Evolutionary conservation across 1,140 invertebrate species (phyloP).

Genomic region (Trypoxylus dichotomus): DNA sequence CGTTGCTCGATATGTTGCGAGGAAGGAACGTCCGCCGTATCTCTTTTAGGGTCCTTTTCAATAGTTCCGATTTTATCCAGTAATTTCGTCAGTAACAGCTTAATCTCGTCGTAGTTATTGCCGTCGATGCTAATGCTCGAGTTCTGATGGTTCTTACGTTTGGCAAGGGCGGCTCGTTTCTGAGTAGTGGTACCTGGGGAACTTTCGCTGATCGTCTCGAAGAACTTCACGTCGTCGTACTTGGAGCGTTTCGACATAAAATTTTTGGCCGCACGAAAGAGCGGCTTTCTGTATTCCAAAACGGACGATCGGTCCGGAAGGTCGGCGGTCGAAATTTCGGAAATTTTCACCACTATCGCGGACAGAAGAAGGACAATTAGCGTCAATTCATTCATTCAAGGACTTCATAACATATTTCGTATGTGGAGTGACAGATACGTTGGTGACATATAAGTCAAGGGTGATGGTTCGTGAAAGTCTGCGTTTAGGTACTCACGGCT

Average conservation of each 20-base stretch:
- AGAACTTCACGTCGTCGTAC: constrained; percentile 29
- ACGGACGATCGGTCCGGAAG: neutral
- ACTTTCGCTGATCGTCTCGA: constrained; percentile 23
- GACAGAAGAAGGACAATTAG: neutral
- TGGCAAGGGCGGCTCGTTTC: no score
- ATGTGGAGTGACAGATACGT: neutral
- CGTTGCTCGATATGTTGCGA: neutral
- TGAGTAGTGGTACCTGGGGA: neutral
- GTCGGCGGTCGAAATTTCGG: neutral
- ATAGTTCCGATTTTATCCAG: constrained; percentile 32
- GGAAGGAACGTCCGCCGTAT: neutral
- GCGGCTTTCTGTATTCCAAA: neutral
- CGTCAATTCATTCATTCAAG: neutral
- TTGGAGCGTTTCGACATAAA: constrained; percentile 10
- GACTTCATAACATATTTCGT: neutral
- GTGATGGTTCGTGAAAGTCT: neutral
- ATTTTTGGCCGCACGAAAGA: neutral
- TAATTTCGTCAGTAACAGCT: constrained; percentile 31
- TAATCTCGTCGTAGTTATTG: constrained; percentile 33
- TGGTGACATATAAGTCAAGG: neutral
- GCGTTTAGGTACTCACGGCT: no score
- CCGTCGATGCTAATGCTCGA: neutral
- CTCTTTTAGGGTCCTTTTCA: constrained; percentile 23
- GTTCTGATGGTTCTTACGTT: neutral
- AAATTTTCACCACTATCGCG: neutral